phyloP scores from a whole-genome alignment of 1,140 invertebrate species.

The Pseudomyrmex flavicornis region DNA sequence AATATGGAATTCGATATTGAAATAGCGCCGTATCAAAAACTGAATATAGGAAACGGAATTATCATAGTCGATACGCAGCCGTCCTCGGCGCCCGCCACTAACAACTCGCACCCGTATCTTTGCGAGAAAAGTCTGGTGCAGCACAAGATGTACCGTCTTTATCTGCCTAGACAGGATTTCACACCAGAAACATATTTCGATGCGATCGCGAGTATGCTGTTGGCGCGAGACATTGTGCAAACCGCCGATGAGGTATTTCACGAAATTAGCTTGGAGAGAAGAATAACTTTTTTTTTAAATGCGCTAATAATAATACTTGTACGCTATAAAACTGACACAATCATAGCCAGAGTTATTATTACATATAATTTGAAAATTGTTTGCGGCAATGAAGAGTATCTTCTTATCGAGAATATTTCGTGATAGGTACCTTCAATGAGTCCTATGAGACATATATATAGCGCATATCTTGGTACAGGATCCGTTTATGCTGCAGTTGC shows the following conservation, averaged over 20 bases:
- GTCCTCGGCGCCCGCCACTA: constrained; percentile 80
- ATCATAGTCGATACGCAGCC: constrained; percentile 87
- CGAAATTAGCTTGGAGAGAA: not conserved
- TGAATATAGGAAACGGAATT: constrained; percentile 84
- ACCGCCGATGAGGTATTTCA: constrained; percentile 86
- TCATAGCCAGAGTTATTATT: too few species aligned
- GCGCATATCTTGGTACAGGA: constrained; percentile 88
- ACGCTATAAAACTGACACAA: too few species aligned
- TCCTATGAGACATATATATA: constrained; percentile 85
- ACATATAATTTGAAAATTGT: too few species aligned
- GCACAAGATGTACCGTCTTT: constrained; percentile 88
- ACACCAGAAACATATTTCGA: constrained; percentile 87
- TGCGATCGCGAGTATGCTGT: constrained; percentile 88
- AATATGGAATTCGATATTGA: constrained; percentile 89
- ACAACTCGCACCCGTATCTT: constrained; percentile 60
- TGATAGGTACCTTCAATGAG: constrained; percentile 75
- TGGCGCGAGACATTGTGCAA: constrained; percentile 85
- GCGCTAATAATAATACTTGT: too few species aligned
- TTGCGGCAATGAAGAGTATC: not conserved
- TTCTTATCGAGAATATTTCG: constrained; percentile 35
- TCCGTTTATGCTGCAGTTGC: constrained; percentile 88
- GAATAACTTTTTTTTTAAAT: not conserved
- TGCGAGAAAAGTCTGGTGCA: constrained; percentile 80
- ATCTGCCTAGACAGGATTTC: constrained; percentile 87
- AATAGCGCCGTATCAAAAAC: constrained; percentile 88